Conservation (phyloP, 2,888 invertebrate species). For the Tanytarsus gracilentus region DNA sequence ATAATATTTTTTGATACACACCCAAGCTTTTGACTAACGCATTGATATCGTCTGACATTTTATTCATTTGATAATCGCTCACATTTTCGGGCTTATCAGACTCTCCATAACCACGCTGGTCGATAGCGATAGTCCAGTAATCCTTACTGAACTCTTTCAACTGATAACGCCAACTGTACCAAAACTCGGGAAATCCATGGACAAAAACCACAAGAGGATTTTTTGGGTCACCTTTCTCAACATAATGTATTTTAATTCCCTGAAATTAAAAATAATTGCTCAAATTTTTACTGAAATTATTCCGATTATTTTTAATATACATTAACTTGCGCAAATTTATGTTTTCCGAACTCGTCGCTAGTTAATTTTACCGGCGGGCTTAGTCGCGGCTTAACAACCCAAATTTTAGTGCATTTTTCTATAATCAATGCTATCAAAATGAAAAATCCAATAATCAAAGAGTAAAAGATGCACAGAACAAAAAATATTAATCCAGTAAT, state of each 20-base stretch:
- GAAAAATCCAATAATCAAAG: background rate
- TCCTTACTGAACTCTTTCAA: slow-evolving; percentile 53
- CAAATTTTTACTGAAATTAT: no score
- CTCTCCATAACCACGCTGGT: slow-evolving; percentile 60
- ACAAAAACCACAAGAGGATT: slow-evolving; percentile 61
- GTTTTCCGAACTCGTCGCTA: slow-evolving; percentile 47
- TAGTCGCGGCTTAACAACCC: slow-evolving; percentile 42
- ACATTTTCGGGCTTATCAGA: slow-evolving; percentile 53
- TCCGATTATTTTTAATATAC: no score
- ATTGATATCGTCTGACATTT: slow-evolving; percentile 51
- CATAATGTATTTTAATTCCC: slow-evolving; percentile 57
- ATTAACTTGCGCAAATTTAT: slow-evolving; percentile 48
- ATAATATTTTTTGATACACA: no score
- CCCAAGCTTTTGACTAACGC: slow-evolving; percentile 50
- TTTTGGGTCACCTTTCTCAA: slow-evolving; percentile 53
- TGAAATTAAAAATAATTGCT: no score
- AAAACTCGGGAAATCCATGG: slow-evolving; percentile 70
- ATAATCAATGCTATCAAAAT: background rate
- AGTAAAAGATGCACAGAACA: no score
- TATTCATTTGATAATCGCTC: slow-evolving; percentile 45
- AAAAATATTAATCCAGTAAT: no score
- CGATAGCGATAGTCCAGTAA: slow-evolving; percentile 59
- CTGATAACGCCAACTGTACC: slow-evolving; percentile 68
- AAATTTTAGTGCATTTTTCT: slow-evolving; percentile 30
- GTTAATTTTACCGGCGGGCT: slow-evolving; percentile 45